phyloP scores from a whole-genome alignment of 2,888 invertebrate species.

The Nomada lathburiana region DNA sequence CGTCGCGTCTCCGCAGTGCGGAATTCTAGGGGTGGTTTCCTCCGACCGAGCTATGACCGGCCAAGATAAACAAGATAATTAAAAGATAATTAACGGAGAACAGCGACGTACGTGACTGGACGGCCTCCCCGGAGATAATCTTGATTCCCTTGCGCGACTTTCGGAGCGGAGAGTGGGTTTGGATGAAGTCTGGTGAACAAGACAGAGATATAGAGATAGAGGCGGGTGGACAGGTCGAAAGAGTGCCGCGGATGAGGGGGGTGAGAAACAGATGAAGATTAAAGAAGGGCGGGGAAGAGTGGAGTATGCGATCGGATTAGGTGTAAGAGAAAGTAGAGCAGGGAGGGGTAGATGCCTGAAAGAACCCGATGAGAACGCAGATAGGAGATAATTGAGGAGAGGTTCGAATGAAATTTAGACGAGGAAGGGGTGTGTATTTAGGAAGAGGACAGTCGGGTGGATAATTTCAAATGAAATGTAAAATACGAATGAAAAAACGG shows the following conservation, averaged over 20 bases:
- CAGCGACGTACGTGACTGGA: conserved; percentile 72
- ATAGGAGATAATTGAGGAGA: conserved; percentile 46
- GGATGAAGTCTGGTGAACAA: conserved; percentile 32
- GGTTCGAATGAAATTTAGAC: conserved; percentile 36
- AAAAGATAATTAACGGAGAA: conserved; percentile 82
- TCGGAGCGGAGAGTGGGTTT: conserved; percentile 18
- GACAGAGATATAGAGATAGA: conserved; percentile 24
- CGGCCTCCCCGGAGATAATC: conserved; percentile 58
- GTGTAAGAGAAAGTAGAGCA: conserved; percentile 29
- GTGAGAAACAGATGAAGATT: conserved; percentile 56
- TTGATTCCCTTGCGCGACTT: conserved; percentile 53
- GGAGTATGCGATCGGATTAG: conserved; percentile 38
- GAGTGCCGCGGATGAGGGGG: background rate
- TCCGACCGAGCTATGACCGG: conserved; percentile 36
- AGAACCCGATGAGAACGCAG: conserved; percentile 35
- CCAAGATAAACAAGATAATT: conserved; percentile 82
- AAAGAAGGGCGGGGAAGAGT: conserved; percentile 21
- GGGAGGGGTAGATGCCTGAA: background rate
- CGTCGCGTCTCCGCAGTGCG: conserved; percentile 36
- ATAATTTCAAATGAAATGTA: background rate
- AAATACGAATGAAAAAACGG: background rate
- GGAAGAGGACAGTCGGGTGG: background rate
- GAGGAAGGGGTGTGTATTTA: background rate
- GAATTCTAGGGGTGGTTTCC: conserved; percentile 49
- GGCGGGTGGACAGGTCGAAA: conserved; percentile 6